Evolutionary conservation across 2,113 vertebrate genomes (phyloP).

Genomic region (Hystrix brachyura): DNA sequence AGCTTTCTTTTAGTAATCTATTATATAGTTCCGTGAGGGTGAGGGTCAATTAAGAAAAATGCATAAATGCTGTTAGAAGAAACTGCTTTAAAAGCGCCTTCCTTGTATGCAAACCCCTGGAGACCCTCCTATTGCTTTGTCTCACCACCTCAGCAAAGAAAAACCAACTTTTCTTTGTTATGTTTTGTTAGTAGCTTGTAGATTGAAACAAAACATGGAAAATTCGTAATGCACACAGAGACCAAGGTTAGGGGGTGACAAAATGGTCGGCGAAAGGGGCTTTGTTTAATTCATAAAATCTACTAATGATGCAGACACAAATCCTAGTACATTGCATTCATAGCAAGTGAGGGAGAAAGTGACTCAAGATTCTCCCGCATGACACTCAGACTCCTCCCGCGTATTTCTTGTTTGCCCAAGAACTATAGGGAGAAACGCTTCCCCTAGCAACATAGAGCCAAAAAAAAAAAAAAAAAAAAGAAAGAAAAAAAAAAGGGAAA

Average conservation of each 20-base stretch:
- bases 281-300: conserved; percentile 43
- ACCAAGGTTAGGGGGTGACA: neutral
- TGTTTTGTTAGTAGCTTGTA: conserved; percentile 9
- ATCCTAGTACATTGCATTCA: neutral
- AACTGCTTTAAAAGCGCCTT: conserved; percentile 46
- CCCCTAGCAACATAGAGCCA: neutral
- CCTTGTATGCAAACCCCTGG: neutral
- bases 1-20: neutral
- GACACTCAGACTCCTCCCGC: neutral
- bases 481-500: too few relatives aligned
- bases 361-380: neutral
- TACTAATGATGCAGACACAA: neutral
- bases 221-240: neutral
- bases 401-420: neutral
- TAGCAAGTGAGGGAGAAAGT: neutral
- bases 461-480: neutral
- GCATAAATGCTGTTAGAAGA: neutral
- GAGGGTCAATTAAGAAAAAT: conserved; percentile 30
- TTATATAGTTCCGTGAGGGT: neutral
- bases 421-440: neutral
- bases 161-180: conserved; percentile 30
- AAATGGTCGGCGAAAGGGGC: neutral
- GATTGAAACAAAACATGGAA: conserved; percentile 58
- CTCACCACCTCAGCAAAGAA: conserved; percentile 47
- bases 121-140: neutral